phyloP scores from a whole-genome alignment of 2,113 vertebrate genomes.

The Phyllostomus discolor region DNA sequence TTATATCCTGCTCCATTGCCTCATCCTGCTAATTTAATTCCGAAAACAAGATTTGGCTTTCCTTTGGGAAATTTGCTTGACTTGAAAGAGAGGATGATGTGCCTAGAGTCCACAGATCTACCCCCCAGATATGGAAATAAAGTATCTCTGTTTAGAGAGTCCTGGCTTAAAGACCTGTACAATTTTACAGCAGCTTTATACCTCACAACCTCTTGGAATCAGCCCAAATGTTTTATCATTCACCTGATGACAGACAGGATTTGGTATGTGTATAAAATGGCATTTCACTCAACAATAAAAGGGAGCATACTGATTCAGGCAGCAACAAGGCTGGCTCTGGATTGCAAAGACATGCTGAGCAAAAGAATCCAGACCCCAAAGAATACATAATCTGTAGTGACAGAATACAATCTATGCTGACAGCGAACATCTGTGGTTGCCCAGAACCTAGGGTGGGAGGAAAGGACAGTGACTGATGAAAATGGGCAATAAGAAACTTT shows the following conservation, averaged over 20 bases:
- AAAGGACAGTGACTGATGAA: neutral
- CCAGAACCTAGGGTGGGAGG: neutral
- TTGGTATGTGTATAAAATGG: neutral
- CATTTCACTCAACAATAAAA: neutral
- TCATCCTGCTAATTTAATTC: constrained; percentile 53
- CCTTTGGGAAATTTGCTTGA: constrained; percentile 33
- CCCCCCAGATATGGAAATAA: constrained; percentile 2
- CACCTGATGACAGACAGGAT: neutral
- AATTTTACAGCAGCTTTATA: neutral
- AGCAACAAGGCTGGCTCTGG: neutral
- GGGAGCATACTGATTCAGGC: neutral
- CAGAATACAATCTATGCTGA: neutral
- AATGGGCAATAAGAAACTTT: neutral
- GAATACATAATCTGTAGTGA: neutral
- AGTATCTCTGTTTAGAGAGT: neutral
- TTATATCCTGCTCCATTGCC: constrained; percentile 51
- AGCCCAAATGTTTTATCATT: neutral
- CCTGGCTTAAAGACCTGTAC: neutral
- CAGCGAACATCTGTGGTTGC: neutral
- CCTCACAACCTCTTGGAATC: neutral
- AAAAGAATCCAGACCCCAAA: neutral
- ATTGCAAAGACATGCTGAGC: neutral
- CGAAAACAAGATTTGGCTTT: constrained; percentile 44
- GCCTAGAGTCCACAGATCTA: neutral
- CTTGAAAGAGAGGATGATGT: neutral